A percentile compares a stretch with the other conserved stretches of the same genome.
phyloP scores from a whole-genome alignment of 2,113 vertebrate genomes.

The Donacobius atricapilla region DNA sequence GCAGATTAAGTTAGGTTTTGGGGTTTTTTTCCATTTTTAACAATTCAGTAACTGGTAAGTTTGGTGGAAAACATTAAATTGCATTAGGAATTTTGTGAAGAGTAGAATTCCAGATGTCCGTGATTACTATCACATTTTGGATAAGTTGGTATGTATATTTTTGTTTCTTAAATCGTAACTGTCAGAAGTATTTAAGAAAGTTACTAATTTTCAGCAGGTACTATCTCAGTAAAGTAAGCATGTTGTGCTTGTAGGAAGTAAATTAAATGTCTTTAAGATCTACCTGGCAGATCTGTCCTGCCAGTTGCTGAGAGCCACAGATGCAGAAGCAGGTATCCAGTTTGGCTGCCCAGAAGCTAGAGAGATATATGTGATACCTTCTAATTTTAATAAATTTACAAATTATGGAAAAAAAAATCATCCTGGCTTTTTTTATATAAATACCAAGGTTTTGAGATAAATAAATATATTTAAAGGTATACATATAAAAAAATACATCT shows the following conservation, averaged over 20 bases:
- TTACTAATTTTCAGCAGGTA: neutral
- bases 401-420: fast-evolving
- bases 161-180: neutral
- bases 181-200: neutral
- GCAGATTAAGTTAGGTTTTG: neutral
- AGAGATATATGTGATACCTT: neutral
- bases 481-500: neutral
- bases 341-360: neutral
- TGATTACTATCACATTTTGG: neutral
- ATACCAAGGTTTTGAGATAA: neutral
- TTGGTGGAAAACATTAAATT: neutral
- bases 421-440: neutral
- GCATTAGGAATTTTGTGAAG: neutral
- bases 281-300: neutral
- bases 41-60: neutral
- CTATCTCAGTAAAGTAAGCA: neutral
- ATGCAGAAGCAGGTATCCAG: neutral
- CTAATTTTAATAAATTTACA: neutral
- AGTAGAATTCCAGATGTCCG: neutral
- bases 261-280: neutral
- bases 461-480: neutral
- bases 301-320: neutral
- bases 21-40: neutral
- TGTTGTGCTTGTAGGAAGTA: neutral
- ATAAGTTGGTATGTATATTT: neutral